Conservation (phyloP, 2,797 vertebrate genomes). For the Oryzias dopingdopingensis region DNA sequence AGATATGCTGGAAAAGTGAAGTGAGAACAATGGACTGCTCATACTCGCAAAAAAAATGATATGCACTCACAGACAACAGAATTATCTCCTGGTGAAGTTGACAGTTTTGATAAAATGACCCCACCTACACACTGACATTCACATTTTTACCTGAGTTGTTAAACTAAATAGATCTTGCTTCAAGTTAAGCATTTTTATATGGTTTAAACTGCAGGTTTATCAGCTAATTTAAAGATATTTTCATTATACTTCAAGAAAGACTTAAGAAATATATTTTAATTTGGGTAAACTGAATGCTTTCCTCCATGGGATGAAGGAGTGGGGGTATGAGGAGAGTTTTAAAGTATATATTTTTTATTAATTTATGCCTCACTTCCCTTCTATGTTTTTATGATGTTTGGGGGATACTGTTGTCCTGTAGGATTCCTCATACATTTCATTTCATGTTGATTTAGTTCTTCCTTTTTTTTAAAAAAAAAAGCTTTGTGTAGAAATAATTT, state of each 20-base stretch:
- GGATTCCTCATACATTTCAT: too few relatives aligned
- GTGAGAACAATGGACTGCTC: constrained; percentile 11
- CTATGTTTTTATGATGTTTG: too few relatives aligned
- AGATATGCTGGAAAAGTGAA: constrained; percentile 41
- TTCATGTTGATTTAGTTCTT: too few relatives aligned
- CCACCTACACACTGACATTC: neutral
- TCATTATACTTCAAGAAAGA: neutral
- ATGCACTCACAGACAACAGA: constrained; percentile 31
- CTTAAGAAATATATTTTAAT: neutral
- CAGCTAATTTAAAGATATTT: neutral
- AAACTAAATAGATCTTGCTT: neutral
- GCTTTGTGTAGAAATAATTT: too few relatives aligned
- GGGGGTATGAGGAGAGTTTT: too few relatives aligned
- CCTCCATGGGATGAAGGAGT: too few relatives aligned
- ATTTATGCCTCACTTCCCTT: too few relatives aligned
- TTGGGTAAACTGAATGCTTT: too few relatives aligned
- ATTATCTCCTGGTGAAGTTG: constrained; percentile 1
- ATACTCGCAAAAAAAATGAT: constrained; percentile 15
- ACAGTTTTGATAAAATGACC: neutral
- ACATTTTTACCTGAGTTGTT: neutral
- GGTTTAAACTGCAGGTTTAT: neutral
- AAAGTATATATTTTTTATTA: too few relatives aligned
- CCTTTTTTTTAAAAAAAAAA: too few relatives aligned
- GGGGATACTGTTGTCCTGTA: too few relatives aligned
- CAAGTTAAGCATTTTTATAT: neutral